Evolutionary conservation across 2,113 vertebrate genomes (phyloP).

Genomic region (Cromileptes altivelis): DNA sequence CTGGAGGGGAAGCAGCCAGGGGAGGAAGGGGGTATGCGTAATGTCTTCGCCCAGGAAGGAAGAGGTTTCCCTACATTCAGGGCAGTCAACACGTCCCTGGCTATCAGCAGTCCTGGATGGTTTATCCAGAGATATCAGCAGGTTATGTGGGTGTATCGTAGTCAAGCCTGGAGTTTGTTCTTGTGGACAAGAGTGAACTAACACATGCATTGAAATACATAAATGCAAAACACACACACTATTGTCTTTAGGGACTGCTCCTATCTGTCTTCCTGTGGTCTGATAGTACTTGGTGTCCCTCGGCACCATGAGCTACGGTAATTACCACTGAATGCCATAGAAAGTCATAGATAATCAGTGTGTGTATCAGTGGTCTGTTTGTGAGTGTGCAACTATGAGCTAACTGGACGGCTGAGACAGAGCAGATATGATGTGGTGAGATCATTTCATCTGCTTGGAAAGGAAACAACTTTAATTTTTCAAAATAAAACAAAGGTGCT

Average conservation of each 20-base stretch:
- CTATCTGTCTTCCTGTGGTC: constrained; percentile 73
- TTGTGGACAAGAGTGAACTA: constrained; percentile 43
- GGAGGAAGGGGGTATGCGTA: constrained; percentile 52
- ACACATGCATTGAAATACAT: constrained; percentile 51
- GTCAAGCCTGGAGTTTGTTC: constrained; percentile 78
- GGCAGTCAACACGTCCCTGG: constrained; percentile 89
- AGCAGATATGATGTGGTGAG: constrained; percentile 70
- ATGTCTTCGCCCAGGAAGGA: constrained; percentile 68
- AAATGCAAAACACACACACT: constrained; percentile 30
- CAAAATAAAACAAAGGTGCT: constrained; percentile 30
- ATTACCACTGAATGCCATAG: constrained; percentile 34
- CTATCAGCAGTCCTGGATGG: constrained; percentile 85
- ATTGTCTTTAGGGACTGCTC: constrained; percentile 57
- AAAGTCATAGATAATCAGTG: constrained; percentile 56
- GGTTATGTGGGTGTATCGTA: constrained; percentile 88
- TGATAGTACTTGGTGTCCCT: constrained; percentile 66
- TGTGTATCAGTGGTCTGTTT: constrained; percentile 50
- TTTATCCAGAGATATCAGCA: constrained; percentile 67
- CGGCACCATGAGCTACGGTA: constrained; percentile 50
- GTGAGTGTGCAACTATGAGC: constrained; percentile 51
- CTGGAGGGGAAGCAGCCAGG: constrained; percentile 48
- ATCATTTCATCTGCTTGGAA: constrained; percentile 59
- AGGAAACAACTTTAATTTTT: constrained; percentile 26
- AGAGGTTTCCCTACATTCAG: constrained; percentile 38
- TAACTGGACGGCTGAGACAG: constrained; percentile 45